phyloP scores from a whole-genome alignment of 2,113 vertebrate genomes.

The Gallinago jamesoni region DNA sequence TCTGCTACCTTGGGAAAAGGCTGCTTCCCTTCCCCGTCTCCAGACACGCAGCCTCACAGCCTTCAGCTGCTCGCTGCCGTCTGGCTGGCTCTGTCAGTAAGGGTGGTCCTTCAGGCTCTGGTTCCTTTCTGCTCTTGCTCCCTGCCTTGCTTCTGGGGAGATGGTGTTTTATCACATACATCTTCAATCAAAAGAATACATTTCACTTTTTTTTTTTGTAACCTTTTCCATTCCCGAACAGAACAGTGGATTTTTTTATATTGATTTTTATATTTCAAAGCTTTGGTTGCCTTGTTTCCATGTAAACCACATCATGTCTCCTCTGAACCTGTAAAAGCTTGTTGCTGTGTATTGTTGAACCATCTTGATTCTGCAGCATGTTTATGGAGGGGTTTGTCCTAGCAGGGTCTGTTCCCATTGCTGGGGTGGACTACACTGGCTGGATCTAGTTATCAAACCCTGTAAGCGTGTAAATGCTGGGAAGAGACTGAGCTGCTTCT shows the following conservation, averaged over 20 bases:
- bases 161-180: rapidly evolving
- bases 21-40: background rate
- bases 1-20: background rate
- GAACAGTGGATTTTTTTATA: rapidly evolving
- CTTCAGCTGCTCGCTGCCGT: background rate
- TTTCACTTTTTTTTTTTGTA: background rate
- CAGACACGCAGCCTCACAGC: background rate
- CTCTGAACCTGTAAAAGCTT: background rate
- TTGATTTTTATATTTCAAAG: background rate
- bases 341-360: background rate
- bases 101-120: background rate
- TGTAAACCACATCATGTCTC: background rate
- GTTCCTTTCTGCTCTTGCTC: background rate
- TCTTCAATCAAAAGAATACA: background rate
- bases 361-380: background rate
- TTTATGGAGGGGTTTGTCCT: background rate
- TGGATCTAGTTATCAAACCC: background rate
- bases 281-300: background rate
- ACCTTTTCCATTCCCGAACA: background rate
- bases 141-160: background rate
- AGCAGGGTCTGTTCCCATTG: background rate
- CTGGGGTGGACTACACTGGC: background rate
- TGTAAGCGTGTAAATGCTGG: background rate
- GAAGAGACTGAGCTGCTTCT: background rate
- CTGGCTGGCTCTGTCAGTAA: background rate